phyloP scores from a whole-genome alignment of 2,113 vertebrate genomes.

The Ginglymostoma cirratum region DNA sequence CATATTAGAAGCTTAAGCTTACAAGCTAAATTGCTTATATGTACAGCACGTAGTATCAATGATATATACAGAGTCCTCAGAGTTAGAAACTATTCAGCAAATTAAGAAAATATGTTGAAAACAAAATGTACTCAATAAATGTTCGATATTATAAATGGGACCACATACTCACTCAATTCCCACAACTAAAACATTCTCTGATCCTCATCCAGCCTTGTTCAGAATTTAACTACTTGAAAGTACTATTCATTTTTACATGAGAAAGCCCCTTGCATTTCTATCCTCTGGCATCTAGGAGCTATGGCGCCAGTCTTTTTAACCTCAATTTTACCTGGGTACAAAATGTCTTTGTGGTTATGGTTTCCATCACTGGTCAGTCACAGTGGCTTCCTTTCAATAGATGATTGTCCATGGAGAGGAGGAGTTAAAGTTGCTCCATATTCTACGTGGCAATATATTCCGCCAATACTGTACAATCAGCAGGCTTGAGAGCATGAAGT shows the following conservation, averaged over 20 bases:
- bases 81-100: background rate
- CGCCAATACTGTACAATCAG: background rate
- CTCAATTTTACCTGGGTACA: conserved; percentile 17
- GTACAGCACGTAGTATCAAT: background rate
- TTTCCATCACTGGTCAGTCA: background rate
- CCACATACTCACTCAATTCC: conserved; percentile 24
- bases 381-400: conserved; percentile 8
- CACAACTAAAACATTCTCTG: conserved; percentile 18
- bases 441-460: background rate
- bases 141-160: conserved; percentile 27
- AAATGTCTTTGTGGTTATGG: conserved; percentile 18
- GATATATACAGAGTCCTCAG: background rate
- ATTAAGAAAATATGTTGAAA: background rate
- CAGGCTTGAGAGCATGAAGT: background rate
- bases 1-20: background rate
- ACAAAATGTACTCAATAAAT: conserved; percentile 32
- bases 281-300: background rate
- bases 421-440: background rate
- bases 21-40: background rate
- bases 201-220: conserved; percentile 11
- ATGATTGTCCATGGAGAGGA: background rate
- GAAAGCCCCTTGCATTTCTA: conserved; percentile 4
- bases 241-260: background rate
- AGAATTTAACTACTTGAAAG: background rate
- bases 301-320: background rate